phyloP scores from a whole-genome alignment of 2,113 vertebrate genomes.

The Clarias macrocephalus region DNA sequence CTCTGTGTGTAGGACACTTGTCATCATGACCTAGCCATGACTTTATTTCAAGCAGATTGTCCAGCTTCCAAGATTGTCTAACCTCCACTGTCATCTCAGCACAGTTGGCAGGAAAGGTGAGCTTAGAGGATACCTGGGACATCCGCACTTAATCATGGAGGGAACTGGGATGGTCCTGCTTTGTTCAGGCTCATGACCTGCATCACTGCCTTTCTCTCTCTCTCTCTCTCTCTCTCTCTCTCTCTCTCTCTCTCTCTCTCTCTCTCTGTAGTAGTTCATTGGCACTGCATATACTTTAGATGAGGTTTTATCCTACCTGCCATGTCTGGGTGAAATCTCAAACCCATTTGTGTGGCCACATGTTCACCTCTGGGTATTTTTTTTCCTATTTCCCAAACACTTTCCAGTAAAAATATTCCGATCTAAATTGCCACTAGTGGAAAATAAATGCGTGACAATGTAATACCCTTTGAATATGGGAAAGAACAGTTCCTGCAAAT shows the following conservation, averaged over 20 bases:
- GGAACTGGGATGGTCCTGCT: conserved; percentile 22
- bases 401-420: not conserved
- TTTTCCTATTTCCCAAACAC: not conserved
- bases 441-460: not conserved
- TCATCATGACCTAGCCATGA: not conserved
- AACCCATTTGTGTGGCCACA: not conserved
- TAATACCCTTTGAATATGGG: not conserved
- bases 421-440: not conserved
- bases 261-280: not conserved
- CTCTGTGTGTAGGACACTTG: not conserved
- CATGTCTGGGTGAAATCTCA: not conserved
- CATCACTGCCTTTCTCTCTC: not conserved
- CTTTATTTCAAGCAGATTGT: conserved; percentile 24
- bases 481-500: not conserved
- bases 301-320: not conserved
- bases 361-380: not conserved
- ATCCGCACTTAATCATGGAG: conserved; percentile 35
- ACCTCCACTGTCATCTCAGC: conserved; percentile 8
- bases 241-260: not conserved
- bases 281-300: not conserved
- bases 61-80: conserved; percentile 17
- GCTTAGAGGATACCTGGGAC: conserved; percentile 18
- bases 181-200: not conserved
- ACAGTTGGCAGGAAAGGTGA: conserved; percentile 3
- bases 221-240: not conserved